Evolutionary conservation across 2,797 vertebrate genomes (phyloP), one percentile per base, ranked within the genome.

Genomic region (Pteropus rufus): DNA sequence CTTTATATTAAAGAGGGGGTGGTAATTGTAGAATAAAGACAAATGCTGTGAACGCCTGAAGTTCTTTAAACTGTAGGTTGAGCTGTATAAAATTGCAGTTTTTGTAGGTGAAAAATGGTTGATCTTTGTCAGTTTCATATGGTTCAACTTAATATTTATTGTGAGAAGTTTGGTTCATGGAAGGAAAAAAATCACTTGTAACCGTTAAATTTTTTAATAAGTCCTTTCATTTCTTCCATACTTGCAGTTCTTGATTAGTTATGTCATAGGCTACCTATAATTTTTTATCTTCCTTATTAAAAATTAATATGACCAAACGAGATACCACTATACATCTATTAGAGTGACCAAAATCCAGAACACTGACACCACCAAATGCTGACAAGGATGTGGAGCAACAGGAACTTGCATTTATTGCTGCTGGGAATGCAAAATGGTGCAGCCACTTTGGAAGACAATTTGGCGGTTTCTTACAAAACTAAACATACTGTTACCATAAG

Each of bases 341-440:
- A 15, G 58, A 82, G n/a, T 31, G 21, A 31, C 58, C 93, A 6
- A 9, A n/a, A 11, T 29, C 41, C 29, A 11, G 62, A 60, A 23
- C 79, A 6, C 15, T 2, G 21, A 12, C 60, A 23, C 0, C 29
- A 29, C 49, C 79, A 0, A 10, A 21, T 9, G n/a, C 39, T 0
- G 16, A 4, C 0, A 2, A 31, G 76, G 24, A 2, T 4, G 15
- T 36, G 86, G 41, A 12, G n/a, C 4, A 1, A 0, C 34, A 1
- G 54, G 41, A 16, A 4, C 41, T 26, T 3, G 4, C 2, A 0
- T 29, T 39, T n/a, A 0, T 15, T 16, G 34, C 72, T 19, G 49
- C 21, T 36, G 72, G 72, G 11, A 15, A 29, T 34, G 77, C 39
- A 2, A 10, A 10, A 10, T 10, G 12, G 58, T 2, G 0, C 29